Conservation (phyloP, 2,888 invertebrate species). For the Odontothrips loti region DNA sequence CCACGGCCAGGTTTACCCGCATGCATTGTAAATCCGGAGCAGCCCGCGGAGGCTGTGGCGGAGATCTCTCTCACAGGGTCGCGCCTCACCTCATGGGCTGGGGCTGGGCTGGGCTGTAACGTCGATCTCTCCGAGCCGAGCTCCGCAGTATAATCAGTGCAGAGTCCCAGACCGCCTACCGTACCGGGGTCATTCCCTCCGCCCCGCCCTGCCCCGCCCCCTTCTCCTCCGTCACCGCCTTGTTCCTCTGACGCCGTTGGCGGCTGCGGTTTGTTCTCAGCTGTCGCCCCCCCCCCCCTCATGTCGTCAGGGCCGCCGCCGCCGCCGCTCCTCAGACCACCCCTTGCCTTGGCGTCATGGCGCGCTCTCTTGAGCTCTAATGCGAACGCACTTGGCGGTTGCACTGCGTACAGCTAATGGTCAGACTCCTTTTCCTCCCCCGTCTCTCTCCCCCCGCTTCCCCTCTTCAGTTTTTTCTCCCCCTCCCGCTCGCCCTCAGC, state of each 20-base stretch:
- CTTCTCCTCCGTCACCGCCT: not conserved
- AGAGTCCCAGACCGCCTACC: too few species aligned
- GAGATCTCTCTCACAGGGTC: too few species aligned
- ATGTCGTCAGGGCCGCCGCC: not conserved
- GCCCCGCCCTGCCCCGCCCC: not conserved
- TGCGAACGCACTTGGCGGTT: slow-evolving; percentile 17
- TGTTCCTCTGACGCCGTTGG: too few species aligned
- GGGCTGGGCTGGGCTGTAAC: too few species aligned
- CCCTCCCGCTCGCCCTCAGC: not conserved
- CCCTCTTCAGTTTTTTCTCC: not conserved
- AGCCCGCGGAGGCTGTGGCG: too few species aligned
- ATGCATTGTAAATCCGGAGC: too few species aligned
- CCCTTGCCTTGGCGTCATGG: too few species aligned
- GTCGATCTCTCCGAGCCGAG: too few species aligned
- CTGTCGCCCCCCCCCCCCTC: not conserved
- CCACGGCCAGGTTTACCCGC: too few species aligned
- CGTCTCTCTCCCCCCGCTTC: not conserved
- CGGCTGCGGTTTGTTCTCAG: too few species aligned
- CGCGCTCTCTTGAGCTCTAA: slow-evolving; percentile 20
- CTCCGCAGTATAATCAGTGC: too few species aligned
- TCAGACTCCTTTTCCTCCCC: not conserved
- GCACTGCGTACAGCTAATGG: slow-evolving; percentile 16
- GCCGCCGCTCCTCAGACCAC: not conserved
- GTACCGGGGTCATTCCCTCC: not conserved
- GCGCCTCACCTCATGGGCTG: too few species aligned